A percentile compares a stretch with the other conserved stretches of the same genome.
Evolutionary conservation across 2,888 invertebrate genomes (phyloP).

Genomic region (Hipparchia sbordonii): DNA sequence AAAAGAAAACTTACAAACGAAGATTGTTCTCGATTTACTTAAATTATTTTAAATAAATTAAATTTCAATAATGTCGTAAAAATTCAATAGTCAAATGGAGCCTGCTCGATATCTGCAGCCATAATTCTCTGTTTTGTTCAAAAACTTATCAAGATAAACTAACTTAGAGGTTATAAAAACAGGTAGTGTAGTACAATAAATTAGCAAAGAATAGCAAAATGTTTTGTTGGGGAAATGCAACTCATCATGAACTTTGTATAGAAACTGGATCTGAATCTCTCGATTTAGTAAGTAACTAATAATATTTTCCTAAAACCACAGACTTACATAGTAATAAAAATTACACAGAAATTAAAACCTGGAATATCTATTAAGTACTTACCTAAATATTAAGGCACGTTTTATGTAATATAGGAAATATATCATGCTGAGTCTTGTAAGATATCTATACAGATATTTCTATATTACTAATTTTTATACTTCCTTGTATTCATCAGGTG

Average conservation of each 20-base stretch:
- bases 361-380: not conserved
- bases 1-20: slow-evolving; percentile 35
- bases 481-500: slow-evolving; percentile 23
- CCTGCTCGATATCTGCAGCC: slow-evolving; percentile 40
- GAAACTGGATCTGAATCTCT: slow-evolving; percentile 59
- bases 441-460: not conserved
- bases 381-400: not conserved
- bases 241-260: slow-evolving; percentile 76
- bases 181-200: slow-evolving; percentile 5
- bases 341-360: not conserved
- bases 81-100: slow-evolving; percentile 29
- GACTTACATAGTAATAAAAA: not conserved
- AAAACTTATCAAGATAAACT: slow-evolving; percentile 29
- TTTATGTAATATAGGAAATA: not conserved
- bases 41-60: slow-evolving; percentile 34
- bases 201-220: slow-evolving; percentile 55
- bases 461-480: not conserved
- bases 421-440: not conserved
- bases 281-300: slow-evolving; percentile 62
- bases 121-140: slow-evolving; percentile 20
- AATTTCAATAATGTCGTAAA: slow-evolving; percentile 31
- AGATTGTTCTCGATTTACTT: slow-evolving; percentile 53
- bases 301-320: not conserved
- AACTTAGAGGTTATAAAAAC: slow-evolving; percentile 56
- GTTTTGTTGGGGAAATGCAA: slow-evolving; percentile 81